Evolutionary conservation across 2,888 invertebrate genomes (phyloP).

Genomic region (Argyra leucocephala): DNA sequence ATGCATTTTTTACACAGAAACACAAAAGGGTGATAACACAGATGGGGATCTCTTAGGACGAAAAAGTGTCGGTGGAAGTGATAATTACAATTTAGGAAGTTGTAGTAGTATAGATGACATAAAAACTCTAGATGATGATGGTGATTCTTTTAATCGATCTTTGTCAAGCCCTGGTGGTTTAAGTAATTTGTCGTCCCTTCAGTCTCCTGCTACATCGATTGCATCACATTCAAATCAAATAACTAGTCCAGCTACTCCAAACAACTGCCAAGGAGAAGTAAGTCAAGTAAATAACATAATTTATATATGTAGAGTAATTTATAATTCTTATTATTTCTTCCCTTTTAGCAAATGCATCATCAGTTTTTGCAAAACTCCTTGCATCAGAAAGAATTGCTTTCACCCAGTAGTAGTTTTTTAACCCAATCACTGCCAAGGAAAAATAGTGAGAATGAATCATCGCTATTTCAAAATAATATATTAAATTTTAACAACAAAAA

Average conservation of each 20-base stretch:
- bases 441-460: not conserved
- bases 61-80: constrained; percentile 37
- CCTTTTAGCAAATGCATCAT: not conserved
- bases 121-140: constrained; percentile 57
- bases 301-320: not conserved
- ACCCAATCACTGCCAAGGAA: not conserved
- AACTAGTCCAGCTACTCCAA: constrained; percentile 50
- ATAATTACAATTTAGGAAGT: constrained; percentile 65
- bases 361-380: not conserved
- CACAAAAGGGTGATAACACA: constrained; percentile 48
- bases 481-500: not conserved
- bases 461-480: not conserved
- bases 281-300: not conserved
- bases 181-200: constrained; percentile 58
- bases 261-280: constrained; percentile 18
- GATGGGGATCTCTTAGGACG: constrained; percentile 41
- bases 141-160: constrained; percentile 53
- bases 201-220: constrained; percentile 61
- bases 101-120: constrained; percentile 69
- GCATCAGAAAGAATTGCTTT: not conserved
- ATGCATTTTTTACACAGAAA: constrained; percentile 91
- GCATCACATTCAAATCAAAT: constrained; percentile 70
- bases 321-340: not conserved
- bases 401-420: not conserved
- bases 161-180: constrained; percentile 54